A percentile compares a stretch with the other conserved stretches of the same genome.
Evolutionary conservation across 2,113 vertebrate species (phyloP).

Genomic region (Isurus oxyrinchus): DNA sequence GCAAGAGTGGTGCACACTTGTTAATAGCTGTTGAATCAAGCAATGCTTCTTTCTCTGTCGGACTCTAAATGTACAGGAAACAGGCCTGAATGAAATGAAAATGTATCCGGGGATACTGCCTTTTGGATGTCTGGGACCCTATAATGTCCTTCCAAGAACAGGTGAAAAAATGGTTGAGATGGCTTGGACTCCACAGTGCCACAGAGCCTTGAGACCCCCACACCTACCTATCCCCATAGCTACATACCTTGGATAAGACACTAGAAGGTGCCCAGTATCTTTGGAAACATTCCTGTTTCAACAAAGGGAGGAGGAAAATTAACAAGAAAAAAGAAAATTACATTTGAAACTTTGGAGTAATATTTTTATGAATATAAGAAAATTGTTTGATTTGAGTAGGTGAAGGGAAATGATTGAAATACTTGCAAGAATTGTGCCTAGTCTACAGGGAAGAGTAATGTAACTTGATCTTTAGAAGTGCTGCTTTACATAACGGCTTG

Average conservation of each 20-base stretch:
- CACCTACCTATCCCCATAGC: neutral
- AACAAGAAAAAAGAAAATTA: neutral
- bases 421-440: neutral
- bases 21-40: neutral
- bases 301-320: neutral
- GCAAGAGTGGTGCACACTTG: neutral
- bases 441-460: neutral
- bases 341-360: neutral
- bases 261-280: neutral
- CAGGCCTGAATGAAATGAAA: neutral
- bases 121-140: neutral
- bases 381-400: neutral
- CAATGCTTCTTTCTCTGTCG: neutral
- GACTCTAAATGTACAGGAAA: neutral
- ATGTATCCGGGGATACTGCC: neutral
- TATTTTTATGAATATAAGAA: neutral
- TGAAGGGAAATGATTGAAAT: neutral
- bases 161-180: neutral
- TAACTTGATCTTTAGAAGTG: neutral
- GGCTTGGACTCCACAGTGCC: neutral
- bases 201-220: neutral
- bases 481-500: neutral
- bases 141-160: neutral
- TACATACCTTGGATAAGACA: neutral
- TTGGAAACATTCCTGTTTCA: neutral